A percentile compares a stretch with the other conserved stretches of the same genome.
Conservation (phyloP, 2,888 invertebrate genomes). For the Alloscopus bannaensis region DNA sequence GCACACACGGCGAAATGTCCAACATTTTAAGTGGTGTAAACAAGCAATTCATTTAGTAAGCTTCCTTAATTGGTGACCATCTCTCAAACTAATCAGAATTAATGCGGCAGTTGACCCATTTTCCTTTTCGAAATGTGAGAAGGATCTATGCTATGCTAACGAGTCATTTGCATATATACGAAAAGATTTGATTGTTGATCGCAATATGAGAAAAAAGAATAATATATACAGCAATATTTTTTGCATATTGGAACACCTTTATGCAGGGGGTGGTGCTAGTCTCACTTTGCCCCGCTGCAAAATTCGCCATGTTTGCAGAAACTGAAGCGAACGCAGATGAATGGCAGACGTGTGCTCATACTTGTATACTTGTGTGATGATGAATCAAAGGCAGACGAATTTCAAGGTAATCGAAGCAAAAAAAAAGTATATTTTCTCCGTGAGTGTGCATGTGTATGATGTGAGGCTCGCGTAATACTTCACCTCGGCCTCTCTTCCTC, state of each 20-base stretch:
- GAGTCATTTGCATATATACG: conserved; percentile 42
- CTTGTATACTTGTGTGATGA: too few relatives aligned
- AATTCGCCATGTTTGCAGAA: conserved; percentile 22
- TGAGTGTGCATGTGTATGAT: not conserved
- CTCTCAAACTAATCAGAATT: conserved; percentile 29
- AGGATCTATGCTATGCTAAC: too few relatives aligned
- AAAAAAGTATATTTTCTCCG: conserved; percentile 12
- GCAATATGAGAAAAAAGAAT: not conserved
- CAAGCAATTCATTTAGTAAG: conserved; percentile 35
- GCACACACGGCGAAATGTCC: not conserved
- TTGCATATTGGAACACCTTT: not conserved
- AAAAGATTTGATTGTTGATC: not conserved
- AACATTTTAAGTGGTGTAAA: conserved; percentile 20
- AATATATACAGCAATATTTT: not conserved
- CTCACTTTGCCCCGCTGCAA: not conserved
- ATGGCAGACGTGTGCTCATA: too few relatives aligned
- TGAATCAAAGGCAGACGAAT: not conserved
- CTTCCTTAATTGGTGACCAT: conserved; percentile 35
- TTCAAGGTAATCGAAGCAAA: conserved; percentile 1
- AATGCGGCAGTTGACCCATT: conserved; percentile 37
- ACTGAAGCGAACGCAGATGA: not conserved
- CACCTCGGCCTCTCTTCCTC: conserved; percentile 62
- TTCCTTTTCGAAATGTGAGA: conserved; percentile 27
- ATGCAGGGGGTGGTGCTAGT: not conserved
- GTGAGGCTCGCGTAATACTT: too few relatives aligned